A percentile compares a stretch with the other conserved stretches of the same genome.
Evolutionary conservation across 2,888 invertebrate species (phyloP).

Genomic region (Drosophila robusta): DNA sequence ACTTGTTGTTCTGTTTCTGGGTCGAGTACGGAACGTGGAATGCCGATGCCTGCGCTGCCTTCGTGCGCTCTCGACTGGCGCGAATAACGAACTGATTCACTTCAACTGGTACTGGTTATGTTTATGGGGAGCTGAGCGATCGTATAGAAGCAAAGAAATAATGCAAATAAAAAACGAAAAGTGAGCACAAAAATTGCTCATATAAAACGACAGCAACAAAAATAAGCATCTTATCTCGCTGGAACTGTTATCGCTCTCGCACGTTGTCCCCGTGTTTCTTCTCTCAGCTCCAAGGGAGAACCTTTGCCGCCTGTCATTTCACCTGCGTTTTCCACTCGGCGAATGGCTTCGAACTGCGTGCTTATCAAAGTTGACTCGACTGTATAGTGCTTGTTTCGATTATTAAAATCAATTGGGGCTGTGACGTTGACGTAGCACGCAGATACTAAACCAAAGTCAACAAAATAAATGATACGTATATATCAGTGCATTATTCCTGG

Average conservation of each 20-base stretch:
- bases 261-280: conserved; percentile 1
- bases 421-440: conserved; percentile 35
- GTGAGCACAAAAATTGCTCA: conserved; percentile 26
- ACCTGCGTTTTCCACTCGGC: conserved; percentile 9
- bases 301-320: conserved; percentile 8
- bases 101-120: conserved; percentile 61
- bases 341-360: conserved; percentile 1
- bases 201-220: conserved; percentile 35
- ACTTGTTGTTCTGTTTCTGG: conserved; percentile 38
- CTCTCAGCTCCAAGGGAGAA: conserved; percentile 11
- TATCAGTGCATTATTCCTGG: neutral
- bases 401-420: conserved; percentile 35
- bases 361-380: conserved; percentile 39
- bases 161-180: conserved; percentile 44
- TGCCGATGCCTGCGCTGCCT: conserved; percentile 35
- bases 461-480: neutral
- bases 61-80: conserved; percentile 72
- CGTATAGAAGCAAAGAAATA: conserved; percentile 58
- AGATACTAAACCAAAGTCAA: conserved; percentile 13
- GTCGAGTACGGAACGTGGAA: conserved; percentile 31
- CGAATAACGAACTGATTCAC: conserved; percentile 77
- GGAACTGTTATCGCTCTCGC: conserved; percentile 54
- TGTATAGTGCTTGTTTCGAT: conserved; percentile 18
- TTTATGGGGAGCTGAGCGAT: conserved; percentile 63
- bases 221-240: conserved; percentile 62